Base-by-base conservation (phyloP, 23 tunicate genomes). In the Styela clava region DNA sequence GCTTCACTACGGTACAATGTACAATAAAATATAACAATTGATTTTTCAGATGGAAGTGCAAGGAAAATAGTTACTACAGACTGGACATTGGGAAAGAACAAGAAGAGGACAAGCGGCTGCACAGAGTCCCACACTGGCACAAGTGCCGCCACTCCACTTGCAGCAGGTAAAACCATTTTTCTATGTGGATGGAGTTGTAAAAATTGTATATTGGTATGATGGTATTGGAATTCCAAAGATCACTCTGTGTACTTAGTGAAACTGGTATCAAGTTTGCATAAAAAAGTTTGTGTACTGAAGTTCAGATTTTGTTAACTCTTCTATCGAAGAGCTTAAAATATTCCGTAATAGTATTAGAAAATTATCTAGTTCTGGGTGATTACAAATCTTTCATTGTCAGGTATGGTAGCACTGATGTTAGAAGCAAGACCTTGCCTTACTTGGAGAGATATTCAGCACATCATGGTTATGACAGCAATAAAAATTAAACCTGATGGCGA, bases 331-430 rank as follows among this genome's bases (percentile, higher is more conserved):
- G n/a, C n/a, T n/a, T n/a, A n/a, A n/a, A n/a, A n/a, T n/a, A n/a
- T n/a, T n/a, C n/a, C n/a, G n/a, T n/a, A n/a, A n/a, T n/a, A n/a
- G n/a, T n/a, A n/a, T n/a, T n/a, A n/a, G n/a, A n/a, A n/a, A n/a
- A n/a, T n/a, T n/a, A n/a, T n/a, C n/a, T n/a, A n/a, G n/a, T n/a
- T n/a, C n/a, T n/a, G n/a, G n/a, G n/a, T n/a, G n/a, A n/a, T n/a
- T n/a, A n/a, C n/a, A n/a, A n/a, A n/a, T 44, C 7, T 44, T 35
- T 12, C 52, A 36, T 24, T 44, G 16, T 21, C 81, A 76, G 81
- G 99, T 27, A 95, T 95, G 96, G 87, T 95, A 21, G 99, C 99
- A 2, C 69, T 95, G 20, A 95, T 95, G 99, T 82, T 95, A 3
- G 90, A 95, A 87, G 96, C 81, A 1, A 74, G 99, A 64, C 99